phyloP scores from a whole-genome alignment of 1,140 invertebrate genomes.

The Formica exsecta region DNA sequence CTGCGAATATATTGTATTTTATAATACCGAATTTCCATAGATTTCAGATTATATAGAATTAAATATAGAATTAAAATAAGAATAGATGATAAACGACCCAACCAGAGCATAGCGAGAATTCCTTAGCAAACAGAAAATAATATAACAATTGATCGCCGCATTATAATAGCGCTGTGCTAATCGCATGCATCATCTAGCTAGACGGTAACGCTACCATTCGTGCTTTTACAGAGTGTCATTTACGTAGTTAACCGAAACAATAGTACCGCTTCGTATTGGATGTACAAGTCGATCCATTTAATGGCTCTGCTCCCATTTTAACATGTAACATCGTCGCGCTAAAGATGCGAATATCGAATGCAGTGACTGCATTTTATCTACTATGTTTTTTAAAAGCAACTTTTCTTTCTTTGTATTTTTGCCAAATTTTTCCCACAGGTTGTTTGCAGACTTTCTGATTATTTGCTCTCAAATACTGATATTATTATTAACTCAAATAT shows the following conservation, averaged over 20 bases:
- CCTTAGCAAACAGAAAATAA: slow-evolving; percentile 46
- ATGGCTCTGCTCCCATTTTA: slow-evolving; percentile 61
- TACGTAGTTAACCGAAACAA: slow-evolving; percentile 61
- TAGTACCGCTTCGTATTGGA: slow-evolving; percentile 54
- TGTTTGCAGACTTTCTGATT: not conserved
- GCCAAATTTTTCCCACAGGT: not conserved
- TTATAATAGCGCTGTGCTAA: slow-evolving; percentile 56
- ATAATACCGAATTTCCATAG: not conserved
- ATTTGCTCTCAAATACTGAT: not conserved
- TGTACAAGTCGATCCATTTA: slow-evolving; percentile 60
- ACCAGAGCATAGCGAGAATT: slow-evolving; percentile 38
- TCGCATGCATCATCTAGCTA: slow-evolving; percentile 46
- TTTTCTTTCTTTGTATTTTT: not conserved
- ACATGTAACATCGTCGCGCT: slow-evolving; percentile 49
- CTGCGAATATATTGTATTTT: not conserved
- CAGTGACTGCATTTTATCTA: slow-evolving; percentile 21
- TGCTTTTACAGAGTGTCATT: slow-evolving; percentile 57
- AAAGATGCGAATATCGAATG: slow-evolving; percentile 48
- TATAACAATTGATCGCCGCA: slow-evolving; percentile 52
- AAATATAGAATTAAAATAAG: not conserved
- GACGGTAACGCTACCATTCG: slow-evolving; percentile 39
- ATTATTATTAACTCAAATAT: no score
- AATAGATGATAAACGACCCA: slow-evolving; percentile 20
- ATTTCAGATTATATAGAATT: not conserved
- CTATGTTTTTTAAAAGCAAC: not conserved